Conservation (phyloP, 2,113 vertebrate species). For the Rhadina sibilatrix region DNA sequence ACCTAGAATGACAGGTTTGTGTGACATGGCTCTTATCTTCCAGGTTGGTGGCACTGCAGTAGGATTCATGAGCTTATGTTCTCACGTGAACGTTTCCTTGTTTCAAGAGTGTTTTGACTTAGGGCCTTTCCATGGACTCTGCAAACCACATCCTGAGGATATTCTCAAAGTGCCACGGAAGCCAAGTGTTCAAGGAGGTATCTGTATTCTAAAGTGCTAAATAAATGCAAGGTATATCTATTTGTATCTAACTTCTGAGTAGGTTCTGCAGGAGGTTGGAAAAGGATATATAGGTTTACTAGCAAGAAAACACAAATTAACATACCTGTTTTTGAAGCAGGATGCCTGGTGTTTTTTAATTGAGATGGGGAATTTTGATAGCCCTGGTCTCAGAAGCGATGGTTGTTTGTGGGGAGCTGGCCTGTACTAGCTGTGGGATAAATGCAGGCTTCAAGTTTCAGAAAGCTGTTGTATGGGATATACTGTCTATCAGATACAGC, state of each 20-base stretch:
- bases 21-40: conserved; percentile 1
- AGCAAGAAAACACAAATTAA: not conserved
- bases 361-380: not conserved
- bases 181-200: not conserved
- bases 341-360: not conserved
- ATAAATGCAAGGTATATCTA: not conserved
- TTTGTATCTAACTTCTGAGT: not conserved
- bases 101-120: conserved; percentile 83
- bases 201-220: not conserved
- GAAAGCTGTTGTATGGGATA: not conserved
- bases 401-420: not conserved
- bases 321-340: not conserved
- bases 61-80: conserved; percentile 83
- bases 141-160: conserved; percentile 62
- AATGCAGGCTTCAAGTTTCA: not conserved
- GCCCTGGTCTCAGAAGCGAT: not conserved
- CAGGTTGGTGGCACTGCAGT: conserved; percentile 78
- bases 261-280: not conserved
- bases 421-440: not conserved
- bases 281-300: not conserved
- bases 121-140: conserved; percentile 78
- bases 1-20: not conserved
- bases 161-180: not conserved
- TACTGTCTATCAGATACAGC: not conserved
- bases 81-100: conserved; percentile 71